phyloP scores from a whole-genome alignment of 1,140 invertebrate species.

The Andricus grossulariae region DNA sequence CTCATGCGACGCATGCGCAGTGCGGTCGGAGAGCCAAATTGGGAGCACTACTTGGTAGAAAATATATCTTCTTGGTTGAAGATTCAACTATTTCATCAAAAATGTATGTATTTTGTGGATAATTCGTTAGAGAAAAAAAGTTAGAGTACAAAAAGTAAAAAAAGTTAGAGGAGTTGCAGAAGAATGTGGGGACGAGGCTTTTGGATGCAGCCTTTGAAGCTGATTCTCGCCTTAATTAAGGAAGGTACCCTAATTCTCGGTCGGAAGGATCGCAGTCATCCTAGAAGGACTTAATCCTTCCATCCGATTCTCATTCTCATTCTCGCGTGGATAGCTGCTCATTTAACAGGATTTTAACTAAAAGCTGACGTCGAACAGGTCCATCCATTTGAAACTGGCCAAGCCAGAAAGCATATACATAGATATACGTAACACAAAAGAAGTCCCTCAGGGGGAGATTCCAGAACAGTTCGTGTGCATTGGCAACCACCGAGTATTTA shows the following conservation, averaged over 20 bases:
- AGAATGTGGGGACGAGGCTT: too few species aligned
- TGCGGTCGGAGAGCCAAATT: too few species aligned
- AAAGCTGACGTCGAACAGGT: slow-evolving; percentile 28
- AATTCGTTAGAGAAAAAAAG: too few species aligned
- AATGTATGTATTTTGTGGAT: too few species aligned
- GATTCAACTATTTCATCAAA: too few species aligned
- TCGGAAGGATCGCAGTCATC: background rate
- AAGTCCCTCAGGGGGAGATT: background rate
- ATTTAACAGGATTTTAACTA: slow-evolving; percentile 24
- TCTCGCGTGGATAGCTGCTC: slow-evolving; percentile 12
- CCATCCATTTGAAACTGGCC: slow-evolving; percentile 18
- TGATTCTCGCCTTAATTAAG: slow-evolving; percentile 4
- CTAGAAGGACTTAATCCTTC: slow-evolving; percentile 2
- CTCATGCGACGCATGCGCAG: too few species aligned
- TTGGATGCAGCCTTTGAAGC: background rate
- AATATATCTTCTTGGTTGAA: too few species aligned
- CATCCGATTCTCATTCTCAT: background rate
- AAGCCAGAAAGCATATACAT: background rate
- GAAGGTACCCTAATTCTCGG: background rate
- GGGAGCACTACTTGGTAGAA: too few species aligned
- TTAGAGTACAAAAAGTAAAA: too few species aligned
- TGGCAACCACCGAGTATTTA: slow-evolving; percentile 8
- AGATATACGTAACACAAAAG: slow-evolving; percentile 9
- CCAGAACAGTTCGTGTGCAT: slow-evolving; percentile 23
- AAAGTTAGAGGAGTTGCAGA: too few species aligned